Percentiles rank a stretch among this genome's conserved stretches.
These are phyloP conservation scores for Melanotaenia nigrans DNA, from an alignment of 2,797 vertebrate species.

Conservation along the genomic window DNA sequence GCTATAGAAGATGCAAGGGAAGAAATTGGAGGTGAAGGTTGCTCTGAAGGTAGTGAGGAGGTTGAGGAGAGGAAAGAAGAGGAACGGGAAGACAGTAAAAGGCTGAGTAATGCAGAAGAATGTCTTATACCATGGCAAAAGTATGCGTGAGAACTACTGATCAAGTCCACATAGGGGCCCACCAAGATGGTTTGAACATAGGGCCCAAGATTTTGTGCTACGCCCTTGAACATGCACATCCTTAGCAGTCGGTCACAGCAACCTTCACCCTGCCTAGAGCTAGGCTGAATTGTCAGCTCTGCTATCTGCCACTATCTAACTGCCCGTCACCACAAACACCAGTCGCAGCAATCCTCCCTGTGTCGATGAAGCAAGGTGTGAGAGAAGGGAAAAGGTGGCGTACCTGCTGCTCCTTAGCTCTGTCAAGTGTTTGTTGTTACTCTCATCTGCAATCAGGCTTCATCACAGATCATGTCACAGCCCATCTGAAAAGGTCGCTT, in stretches of 20 bases:
- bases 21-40: no score
- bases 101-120: no score
- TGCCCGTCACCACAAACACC: conserved; percentile 48
- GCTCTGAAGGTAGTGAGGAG: no score
- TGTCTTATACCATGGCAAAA: no score
- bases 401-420: conserved; percentile 47
- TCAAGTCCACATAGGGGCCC: no score
- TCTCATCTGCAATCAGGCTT: conserved; percentile 54
- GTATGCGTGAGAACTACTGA: no score
- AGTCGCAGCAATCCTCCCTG: conserved; percentile 46
- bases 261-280: conserved; percentile 7
- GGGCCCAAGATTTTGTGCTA: no score
- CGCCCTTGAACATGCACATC: neutral
- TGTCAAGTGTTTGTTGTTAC: conserved; percentile 57
- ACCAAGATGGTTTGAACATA: no score
- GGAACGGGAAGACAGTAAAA: no score
- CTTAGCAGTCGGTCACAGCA: conserved; percentile 40
- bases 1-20: no score
- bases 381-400: conserved; percentile 26
- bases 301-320: conserved; percentile 31
- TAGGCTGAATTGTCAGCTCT: conserved; percentile 10
- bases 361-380: conserved; percentile 30
- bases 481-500: conserved; percentile 60
- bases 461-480: conserved; percentile 72
- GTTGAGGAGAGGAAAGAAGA: no score